Conservation (phyloP, 2,888 invertebrate species). For the Acronicta alni region DNA sequence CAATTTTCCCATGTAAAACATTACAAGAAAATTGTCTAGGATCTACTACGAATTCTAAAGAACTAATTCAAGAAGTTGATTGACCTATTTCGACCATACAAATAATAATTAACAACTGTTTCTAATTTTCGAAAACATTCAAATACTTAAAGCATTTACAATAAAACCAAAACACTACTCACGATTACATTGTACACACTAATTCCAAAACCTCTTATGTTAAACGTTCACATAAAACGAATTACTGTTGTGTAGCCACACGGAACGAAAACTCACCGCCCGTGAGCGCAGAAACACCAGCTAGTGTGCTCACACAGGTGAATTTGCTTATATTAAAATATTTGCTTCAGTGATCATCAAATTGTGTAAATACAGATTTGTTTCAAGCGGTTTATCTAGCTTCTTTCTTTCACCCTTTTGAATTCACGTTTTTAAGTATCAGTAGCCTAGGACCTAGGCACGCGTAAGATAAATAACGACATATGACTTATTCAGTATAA, state of each 20-base stretch:
- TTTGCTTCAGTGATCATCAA: constrained; percentile 43
- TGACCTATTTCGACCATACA: too few species aligned
- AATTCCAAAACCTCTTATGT: constrained; percentile 25
- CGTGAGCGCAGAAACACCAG: constrained; percentile 41
- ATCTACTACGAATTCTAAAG: too few species aligned
- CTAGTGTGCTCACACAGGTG: constrained; percentile 51
- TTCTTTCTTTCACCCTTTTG: constrained; percentile 8
- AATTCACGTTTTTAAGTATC: background rate
- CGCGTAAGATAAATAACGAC: too few species aligned
- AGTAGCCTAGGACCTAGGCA: background rate
- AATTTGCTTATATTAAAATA: constrained; percentile 54
- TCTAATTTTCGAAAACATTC: background rate
- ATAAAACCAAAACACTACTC: background rate
- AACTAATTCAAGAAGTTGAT: too few species aligned
- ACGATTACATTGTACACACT: background rate
- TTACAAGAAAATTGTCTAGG: too few species aligned
- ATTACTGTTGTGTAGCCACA: constrained; percentile 50
- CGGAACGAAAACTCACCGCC: constrained; percentile 44
- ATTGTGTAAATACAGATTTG: constrained; percentile 41
- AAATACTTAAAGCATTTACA: background rate
- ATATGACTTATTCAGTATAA: too few species aligned
- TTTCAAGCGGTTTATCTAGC: constrained; percentile 28
- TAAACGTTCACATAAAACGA: constrained; percentile 44
- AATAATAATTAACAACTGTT: too few species aligned
- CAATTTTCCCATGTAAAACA: too few species aligned